Conservation (phyloP, 2,888 invertebrate species). For the Automeris io region DNA sequence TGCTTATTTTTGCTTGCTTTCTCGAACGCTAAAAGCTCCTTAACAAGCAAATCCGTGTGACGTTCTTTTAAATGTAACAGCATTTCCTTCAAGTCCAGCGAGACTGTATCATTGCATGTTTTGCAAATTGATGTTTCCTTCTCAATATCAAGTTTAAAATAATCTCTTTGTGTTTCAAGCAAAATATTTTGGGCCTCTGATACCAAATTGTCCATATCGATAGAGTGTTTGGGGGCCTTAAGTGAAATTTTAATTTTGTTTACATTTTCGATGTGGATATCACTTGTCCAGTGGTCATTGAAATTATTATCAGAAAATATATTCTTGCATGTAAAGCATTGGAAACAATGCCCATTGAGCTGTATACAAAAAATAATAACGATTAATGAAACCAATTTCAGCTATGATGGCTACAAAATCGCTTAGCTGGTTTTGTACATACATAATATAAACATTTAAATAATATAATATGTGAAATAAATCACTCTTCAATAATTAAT, state of each 20-base stretch:
- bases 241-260: constrained; percentile 6
- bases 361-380: constrained; percentile 20
- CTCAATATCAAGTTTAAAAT: constrained; percentile 27
- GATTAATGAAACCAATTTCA: background rate
- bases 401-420: no score
- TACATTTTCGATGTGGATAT: constrained; percentile 8
- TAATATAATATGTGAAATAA: background rate
- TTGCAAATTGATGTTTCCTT: constrained; percentile 31
- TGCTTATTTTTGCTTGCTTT: constrained; percentile 10
- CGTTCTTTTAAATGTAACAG: constrained; percentile 19
- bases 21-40: background rate
- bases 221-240: background rate
- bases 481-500: no score
- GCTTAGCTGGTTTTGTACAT: no score
- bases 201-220: constrained; percentile 1
- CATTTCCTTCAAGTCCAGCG: background rate
- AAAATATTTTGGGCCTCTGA: background rate
- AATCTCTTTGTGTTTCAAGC: constrained; percentile 12
- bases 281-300: constrained; percentile 21
- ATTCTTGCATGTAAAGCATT: constrained; percentile 45
- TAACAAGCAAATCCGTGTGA: background rate
- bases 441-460: no score
- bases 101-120: constrained; percentile 26
- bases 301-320: constrained; percentile 17
- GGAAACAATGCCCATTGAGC: constrained; percentile 30